Evolutionary conservation across 2,797 vertebrate species (phyloP).

Genomic region (Acestrorhynchus altus): DNA sequence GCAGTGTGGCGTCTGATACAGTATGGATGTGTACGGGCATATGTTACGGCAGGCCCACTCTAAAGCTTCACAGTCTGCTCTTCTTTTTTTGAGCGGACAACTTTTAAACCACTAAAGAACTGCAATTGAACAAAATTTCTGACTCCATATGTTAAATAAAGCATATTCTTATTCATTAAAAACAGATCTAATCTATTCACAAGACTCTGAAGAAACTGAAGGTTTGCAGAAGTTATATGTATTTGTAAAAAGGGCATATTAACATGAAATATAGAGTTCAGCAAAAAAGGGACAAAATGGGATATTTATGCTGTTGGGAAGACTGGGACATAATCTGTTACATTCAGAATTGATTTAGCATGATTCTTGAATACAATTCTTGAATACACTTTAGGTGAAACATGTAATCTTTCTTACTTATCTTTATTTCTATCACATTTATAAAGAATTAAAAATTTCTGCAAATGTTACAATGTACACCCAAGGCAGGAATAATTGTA

Average conservation of each 20-base stretch:
- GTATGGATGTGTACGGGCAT: slow-evolving; percentile 41
- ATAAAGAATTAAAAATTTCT: too few relatives aligned
- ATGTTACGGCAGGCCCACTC: slow-evolving; percentile 46
- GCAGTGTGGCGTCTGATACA: slow-evolving; percentile 34
- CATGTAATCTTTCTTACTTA: too few relatives aligned
- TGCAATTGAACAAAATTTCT: neutral
- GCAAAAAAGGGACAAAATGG: neutral
- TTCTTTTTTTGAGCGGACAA: slow-evolving; percentile 1
- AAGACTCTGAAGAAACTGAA: neutral
- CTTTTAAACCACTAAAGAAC: neutral
- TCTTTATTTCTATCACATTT: too few relatives aligned
- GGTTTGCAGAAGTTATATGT: neutral
- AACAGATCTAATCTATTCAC: neutral
- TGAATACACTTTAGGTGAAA: too few relatives aligned
- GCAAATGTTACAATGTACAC: too few relatives aligned
- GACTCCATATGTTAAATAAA: neutral
- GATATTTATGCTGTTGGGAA: neutral
- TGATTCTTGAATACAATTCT: too few relatives aligned
- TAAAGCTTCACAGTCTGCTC: slow-evolving; percentile 48
- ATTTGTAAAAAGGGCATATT: neutral
- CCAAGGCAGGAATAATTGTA: too few relatives aligned
- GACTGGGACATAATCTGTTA: too few relatives aligned
- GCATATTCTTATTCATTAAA: neutral
- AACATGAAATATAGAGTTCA: neutral
- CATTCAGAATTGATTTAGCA: too few relatives aligned